Base-by-base conservation (phyloP, 2,113 vertebrate species). In the Odobenus rosmarus region DNA sequence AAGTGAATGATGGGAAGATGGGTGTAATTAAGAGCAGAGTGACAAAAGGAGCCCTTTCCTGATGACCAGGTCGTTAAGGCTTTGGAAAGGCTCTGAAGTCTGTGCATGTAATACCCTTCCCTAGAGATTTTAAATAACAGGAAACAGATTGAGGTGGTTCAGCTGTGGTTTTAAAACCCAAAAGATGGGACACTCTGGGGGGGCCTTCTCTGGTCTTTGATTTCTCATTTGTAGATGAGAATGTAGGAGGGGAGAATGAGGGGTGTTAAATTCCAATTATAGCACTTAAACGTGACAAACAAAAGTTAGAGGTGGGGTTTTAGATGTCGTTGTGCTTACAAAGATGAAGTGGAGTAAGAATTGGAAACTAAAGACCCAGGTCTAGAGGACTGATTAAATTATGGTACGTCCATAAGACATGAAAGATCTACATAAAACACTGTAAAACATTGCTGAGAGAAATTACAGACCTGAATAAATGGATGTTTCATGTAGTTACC, bases 51-150 rank as follows among this genome's bases (percentile, higher is more conserved):
- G 39, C 4, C 15, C n/a, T 69, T 90, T 90, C 42, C 69, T 93
- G 36, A 67, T 62, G 69, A 31, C 23, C 10, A 31, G 16, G 59
- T n/a, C 51, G 26, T 14, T 80, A 87, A 90, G n/a, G 39, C 12
- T 72, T 84, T 91, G 15, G 85, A 93, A 94, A 81, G n/a, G 31
- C 39, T 62, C 79, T 1, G 0, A 53, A 76, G 19, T 87, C 14
- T 93, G 28, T 87, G 95, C 39, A 19, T 39, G 18, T 6, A 82
- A 42, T 83, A 83, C 15, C 14, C 49, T 77, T 96, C 55, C 88
- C 67, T 94, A 88, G 77, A 95, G 59, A 94, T 64, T 92, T 67
- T 90, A 71, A 96, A 67, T 64, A 95, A 90, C 84, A 95, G 91
- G 79, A 96, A 96, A 82, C 31, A 96, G 84, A 95, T 24, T 59